These are phyloP conservation scores for Sebastes diaconus DNA, from an alignment of 2,797 vertebrate genomes.

Conservation along the genomic window DNA sequence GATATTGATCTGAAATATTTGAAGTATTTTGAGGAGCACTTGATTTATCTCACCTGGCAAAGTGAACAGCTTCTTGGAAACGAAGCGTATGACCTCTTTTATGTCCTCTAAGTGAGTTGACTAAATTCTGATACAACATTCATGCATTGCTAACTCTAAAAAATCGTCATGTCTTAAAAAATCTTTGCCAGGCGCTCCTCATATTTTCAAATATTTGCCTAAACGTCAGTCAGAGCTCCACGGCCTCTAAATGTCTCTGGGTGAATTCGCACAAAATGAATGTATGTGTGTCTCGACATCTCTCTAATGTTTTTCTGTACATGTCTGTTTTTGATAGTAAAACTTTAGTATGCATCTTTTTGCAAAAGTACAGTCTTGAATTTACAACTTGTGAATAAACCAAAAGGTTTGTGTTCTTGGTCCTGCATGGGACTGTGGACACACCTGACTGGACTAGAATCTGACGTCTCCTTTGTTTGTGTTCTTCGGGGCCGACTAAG, in stretches of 20 bases:
- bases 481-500: background rate
- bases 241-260: slow-evolving; percentile 31
- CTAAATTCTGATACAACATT: background rate
- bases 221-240: background rate
- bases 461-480: slow-evolving; percentile 16
- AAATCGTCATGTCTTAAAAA: background rate
- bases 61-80: background rate
- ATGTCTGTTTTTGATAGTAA: slow-evolving; percentile 48
- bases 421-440: background rate
- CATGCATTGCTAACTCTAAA: background rate
- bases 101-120: background rate
- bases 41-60: background rate
- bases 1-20: slow-evolving; percentile 6
- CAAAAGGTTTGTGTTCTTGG: slow-evolving; percentile 41
- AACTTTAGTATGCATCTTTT: slow-evolving; percentile 37
- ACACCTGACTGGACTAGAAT: slow-evolving; percentile 14
- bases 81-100: background rate
- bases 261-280: slow-evolving; percentile 48
- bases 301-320: slow-evolving; percentile 43
- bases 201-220: slow-evolving; percentile 10
- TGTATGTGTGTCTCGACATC: slow-evolving; percentile 44
- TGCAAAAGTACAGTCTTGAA: slow-evolving; percentile 36
- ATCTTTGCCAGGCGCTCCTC: background rate
- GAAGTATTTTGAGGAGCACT: slow-evolving; percentile 3
- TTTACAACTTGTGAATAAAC: slow-evolving; percentile 51